phyloP scores from a whole-genome alignment of 2,888 invertebrate genomes.

The Anticlea derivata region DNA sequence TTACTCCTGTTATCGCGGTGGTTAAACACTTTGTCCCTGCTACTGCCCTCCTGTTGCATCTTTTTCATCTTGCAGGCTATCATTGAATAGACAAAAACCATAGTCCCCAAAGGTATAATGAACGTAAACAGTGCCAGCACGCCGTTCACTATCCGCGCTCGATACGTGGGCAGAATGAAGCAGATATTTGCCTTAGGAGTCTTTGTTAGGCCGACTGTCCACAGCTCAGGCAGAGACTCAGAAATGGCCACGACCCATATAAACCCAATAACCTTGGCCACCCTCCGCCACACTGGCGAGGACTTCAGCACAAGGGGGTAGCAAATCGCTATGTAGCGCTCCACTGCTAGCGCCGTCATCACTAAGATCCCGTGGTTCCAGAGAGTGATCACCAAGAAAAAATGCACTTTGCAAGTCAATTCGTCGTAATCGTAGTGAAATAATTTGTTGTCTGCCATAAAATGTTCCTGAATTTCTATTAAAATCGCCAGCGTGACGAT shows the following conservation, averaged over 20 bases:
- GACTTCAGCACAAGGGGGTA: conserved; percentile 53
- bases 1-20: conserved; percentile 56
- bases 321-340: conserved; percentile 61
- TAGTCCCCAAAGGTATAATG: conserved; percentile 54
- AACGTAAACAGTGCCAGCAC: conserved; percentile 55
- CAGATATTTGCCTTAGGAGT: conserved; percentile 48
- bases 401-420: conserved; percentile 55
- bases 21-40: conserved; percentile 52
- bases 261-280: conserved; percentile 51
- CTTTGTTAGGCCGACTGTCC: conserved; percentile 50
- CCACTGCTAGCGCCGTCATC: conserved; percentile 60
- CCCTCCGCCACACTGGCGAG: conserved; percentile 50
- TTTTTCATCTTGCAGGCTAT: conserved; percentile 58
- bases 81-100: conserved; percentile 59
- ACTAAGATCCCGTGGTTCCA: conserved; percentile 63
- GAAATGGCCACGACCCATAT: conserved; percentile 56
- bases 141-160: conserved; percentile 52
- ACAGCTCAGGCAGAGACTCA: conserved; percentile 55
- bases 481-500: conserved; percentile 60
- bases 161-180: conserved; percentile 50
- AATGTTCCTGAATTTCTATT: conserved; percentile 48
- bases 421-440: conserved; percentile 41
- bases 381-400: conserved; percentile 49
- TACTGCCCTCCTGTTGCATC: conserved; percentile 42
- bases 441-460: conserved; percentile 38